A percentile compares a stretch with the other conserved stretches of the same genome.
Conservation (phyloP, 2,113 vertebrate genomes). For the Lamprotornis superbus region DNA sequence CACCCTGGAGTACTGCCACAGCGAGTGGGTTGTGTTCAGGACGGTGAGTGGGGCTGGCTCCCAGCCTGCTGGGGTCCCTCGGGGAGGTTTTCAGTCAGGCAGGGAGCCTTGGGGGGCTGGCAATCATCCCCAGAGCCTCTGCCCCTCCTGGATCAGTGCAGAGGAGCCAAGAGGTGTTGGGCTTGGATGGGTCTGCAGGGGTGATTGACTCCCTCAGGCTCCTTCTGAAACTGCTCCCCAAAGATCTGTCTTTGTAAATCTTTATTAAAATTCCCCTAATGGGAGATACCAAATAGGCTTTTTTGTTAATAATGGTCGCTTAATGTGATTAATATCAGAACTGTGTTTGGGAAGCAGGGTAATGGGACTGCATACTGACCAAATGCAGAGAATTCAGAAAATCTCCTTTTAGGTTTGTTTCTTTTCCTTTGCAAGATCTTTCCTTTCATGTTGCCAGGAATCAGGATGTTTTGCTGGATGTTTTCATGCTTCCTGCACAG, state of each 20-base stretch:
- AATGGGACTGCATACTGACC: neutral
- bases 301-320: neutral
- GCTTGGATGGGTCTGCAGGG: neutral
- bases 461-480: neutral
- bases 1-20: constrained; percentile 93
- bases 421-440: neutral
- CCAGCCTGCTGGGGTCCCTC: neutral
- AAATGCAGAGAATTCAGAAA: neutral
- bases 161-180: neutral
- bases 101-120: accelerated
- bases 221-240: neutral
- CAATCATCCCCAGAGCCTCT: neutral
- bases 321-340: neutral
- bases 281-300: neutral
- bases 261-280: neutral
- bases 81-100: neutral
- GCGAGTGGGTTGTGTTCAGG: constrained; percentile 94
- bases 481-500: neutral
- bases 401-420: neutral
- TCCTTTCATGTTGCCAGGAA: neutral
- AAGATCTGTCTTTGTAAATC: neutral
- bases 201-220: neutral
- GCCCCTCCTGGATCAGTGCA: neutral
- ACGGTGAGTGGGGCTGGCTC: constrained; percentile 77
- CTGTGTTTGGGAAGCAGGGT: neutral